Percentiles rank a stretch among this genome's conserved stretches.
phyloP scores from a whole-genome alignment of 2,888 invertebrate genomes.

The Exocentrus adspersus region DNA sequence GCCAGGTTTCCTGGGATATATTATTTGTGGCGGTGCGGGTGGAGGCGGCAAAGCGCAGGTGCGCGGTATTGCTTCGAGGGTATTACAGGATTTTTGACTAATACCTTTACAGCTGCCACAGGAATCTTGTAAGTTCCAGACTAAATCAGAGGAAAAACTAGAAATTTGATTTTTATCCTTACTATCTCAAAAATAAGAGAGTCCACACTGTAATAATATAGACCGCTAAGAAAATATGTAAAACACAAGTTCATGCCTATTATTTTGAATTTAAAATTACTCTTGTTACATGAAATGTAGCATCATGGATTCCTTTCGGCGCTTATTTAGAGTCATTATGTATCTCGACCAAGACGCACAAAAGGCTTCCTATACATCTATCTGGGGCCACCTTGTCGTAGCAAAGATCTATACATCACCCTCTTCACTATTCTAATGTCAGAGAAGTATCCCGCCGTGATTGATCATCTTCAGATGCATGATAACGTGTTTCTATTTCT shows the following conservation, averaged over 20 bases:
- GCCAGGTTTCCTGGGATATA: constrained; percentile 5
- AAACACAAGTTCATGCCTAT: too few relatives aligned
- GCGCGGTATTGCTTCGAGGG: not conserved
- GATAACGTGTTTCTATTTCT: constrained; percentile 3
- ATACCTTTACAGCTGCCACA: too few relatives aligned
- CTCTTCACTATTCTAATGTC: not conserved
- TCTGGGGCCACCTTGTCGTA: not conserved
- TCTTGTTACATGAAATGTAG: too few relatives aligned
- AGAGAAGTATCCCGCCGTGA: constrained; percentile 8
- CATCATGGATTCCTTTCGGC: too few relatives aligned
- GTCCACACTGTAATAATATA: too few relatives aligned
- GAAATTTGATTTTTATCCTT: too few relatives aligned
- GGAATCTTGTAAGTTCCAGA: too few relatives aligned
- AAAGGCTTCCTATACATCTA: not conserved
- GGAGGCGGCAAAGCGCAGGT: not conserved
- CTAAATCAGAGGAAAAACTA: too few relatives aligned
- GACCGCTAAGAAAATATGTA: too few relatives aligned
- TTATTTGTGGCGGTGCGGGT: constrained; percentile 8
- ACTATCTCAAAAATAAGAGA: too few relatives aligned
- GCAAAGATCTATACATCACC: constrained; percentile 10
- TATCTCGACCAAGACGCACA: not conserved
- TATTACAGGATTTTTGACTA: not conserved
- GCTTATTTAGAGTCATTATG: too few relatives aligned
- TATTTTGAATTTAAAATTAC: too few relatives aligned
- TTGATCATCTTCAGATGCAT: constrained; percentile 9